Base-by-base conservation (phyloP, 2,797 vertebrate genomes). In the Corythornis leucogaster region DNA sequence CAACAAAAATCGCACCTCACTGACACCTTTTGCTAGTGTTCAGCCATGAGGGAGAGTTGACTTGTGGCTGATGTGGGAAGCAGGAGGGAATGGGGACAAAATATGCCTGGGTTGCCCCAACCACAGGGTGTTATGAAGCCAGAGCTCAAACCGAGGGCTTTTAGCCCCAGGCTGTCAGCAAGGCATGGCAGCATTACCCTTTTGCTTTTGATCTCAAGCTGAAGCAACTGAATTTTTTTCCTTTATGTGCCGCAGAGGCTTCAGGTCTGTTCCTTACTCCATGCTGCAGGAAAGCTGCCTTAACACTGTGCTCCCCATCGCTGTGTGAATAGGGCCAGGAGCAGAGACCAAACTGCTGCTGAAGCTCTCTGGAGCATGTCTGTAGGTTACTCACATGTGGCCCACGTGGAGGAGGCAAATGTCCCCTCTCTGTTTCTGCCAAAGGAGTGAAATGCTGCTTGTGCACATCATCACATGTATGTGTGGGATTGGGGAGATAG, bases 101-200 rank as follows among this genome's bases (percentile, higher is more conserved):
- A 1, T 67, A 11, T 55, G 25, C 21, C 26, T 22, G 24, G 5
- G 12, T n/a, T 74, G 21, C 3, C 40, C 12, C 38, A 79, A 0
- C 9, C 12, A 6, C 1, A 5, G 1, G 0, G 3, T 0, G 0
- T 31, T 46, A 31, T 0, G 11, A 68, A 71, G 11, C 5, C 40
- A 75, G 66, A 83, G 38, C 30, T 63, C 4, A 24, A 35, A 79
- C 20, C 1, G 15, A 42, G 42, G 62, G 28, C 9, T 76, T 63
- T 63, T 35, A 78, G 26, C 12, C 25, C 31, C 15, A 8, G 43
- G 15, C n/a, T 66, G 59, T 25, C 40, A 77, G 51, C 28, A 8
- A 22, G 64, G 38, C 18, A 30, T 8, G 35, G 69, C 17, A 50
- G 10, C 5, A 6, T 50, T 4, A 14, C 57, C 9, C 15, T 51